A percentile compares a stretch with the other conserved stretches of the same genome.
phyloP scores from a whole-genome alignment of 2,888 invertebrate species.

The Ditula angustiorana region DNA sequence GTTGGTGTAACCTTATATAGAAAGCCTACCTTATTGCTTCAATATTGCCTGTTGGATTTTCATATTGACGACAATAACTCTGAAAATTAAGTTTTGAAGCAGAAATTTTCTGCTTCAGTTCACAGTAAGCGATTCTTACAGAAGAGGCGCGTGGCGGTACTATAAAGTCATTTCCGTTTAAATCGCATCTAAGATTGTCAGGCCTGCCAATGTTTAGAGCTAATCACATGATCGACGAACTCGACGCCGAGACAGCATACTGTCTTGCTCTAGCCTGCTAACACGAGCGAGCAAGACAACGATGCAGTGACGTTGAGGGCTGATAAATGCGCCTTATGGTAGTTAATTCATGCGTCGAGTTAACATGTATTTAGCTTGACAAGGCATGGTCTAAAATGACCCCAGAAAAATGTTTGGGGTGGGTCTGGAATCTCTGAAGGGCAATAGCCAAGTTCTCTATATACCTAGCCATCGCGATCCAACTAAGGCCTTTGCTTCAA shows the following conservation, averaged over 20 bases:
- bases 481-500: background rate
- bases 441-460: background rate
- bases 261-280: too few relatives aligned
- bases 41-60: background rate
- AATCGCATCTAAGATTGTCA: constrained; percentile 5
- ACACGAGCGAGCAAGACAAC: too few relatives aligned
- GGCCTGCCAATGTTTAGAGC: constrained; percentile 21
- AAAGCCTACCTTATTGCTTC: background rate
- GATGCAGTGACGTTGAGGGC: too few relatives aligned
- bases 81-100: background rate
- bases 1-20: background rate
- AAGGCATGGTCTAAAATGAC: constrained; percentile 16
- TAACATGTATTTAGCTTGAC: background rate
- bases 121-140: background rate
- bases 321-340: too few relatives aligned
- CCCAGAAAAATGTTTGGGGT: constrained; percentile 29
- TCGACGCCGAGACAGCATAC: too few relatives aligned
- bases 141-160: background rate
- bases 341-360: background rate
- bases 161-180: background rate
- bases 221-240: background rate
- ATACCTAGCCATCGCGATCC: background rate
- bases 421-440: constrained; percentile 4
- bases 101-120: background rate
- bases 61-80: constrained; percentile 22